A percentile compares a stretch with the other conserved stretches of the same genome.
These are phyloP conservation scores for Rhinopithecus roxellana DNA, from an alignment of 2,113 vertebrate species.

Conservation along the genomic window DNA sequence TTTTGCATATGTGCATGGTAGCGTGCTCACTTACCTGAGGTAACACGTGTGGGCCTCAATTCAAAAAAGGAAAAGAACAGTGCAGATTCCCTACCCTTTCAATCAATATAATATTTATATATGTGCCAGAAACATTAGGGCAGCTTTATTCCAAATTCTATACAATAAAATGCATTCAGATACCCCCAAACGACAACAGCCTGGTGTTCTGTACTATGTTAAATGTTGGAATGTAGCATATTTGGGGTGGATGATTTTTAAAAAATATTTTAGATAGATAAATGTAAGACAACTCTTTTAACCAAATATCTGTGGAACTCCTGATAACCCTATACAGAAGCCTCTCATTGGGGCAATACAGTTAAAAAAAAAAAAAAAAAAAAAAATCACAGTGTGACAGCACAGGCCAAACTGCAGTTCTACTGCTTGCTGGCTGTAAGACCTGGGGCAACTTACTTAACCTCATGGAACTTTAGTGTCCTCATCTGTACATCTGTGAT, in stretches of 20 bases:
- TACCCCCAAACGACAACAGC: neutral
- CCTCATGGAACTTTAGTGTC: neutral
- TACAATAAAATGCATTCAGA: neutral
- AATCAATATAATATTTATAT: neutral
- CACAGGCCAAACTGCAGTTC: neutral
- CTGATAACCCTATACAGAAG: neutral
- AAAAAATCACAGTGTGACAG: neutral
- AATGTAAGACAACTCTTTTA: neutral
- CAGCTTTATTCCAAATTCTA: neutral
- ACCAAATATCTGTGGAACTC: neutral
- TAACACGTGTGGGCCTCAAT: neutral
- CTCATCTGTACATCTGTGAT: neutral
- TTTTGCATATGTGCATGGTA: neutral
- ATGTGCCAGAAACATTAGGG: neutral
- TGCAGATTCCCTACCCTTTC: neutral
- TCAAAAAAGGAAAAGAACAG: neutral
- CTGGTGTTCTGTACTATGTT: neutral
- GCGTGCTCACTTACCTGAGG: neutral
- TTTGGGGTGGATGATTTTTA: neutral
- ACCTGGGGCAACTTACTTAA: neutral
- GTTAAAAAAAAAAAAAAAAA: neutral
- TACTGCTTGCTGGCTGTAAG: neutral
- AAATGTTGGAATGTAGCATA: neutral
- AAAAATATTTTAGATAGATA: neutral
- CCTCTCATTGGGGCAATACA: neutral